Base-by-base conservation (phyloP, 2,888 invertebrate species). In the Luffia ferchaultella region DNA sequence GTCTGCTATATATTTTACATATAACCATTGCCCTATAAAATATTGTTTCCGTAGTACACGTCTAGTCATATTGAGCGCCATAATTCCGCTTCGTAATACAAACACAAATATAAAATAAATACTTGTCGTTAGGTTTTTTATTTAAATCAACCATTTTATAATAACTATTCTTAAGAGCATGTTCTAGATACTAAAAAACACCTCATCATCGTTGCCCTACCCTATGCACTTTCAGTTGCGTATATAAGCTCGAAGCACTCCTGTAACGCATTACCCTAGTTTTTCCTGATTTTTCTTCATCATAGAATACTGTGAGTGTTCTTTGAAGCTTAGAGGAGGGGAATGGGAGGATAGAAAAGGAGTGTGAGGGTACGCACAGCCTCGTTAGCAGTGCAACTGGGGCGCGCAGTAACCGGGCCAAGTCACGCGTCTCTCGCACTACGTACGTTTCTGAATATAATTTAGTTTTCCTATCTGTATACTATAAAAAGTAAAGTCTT, bases 321-420 rank as follows among this genome's bases (percentile, higher is more conserved):
- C 30, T 30, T 30, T 30, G 42, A 43, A 20, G 16, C n/a, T 42
- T 42, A 42, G 16, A 42, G 3, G n/a, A n/a, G 43, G 43, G 43
- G 43, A 5, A 42, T 16, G 3, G 43, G 43, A 16, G 18, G 18
- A 18, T 16, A 18, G 16, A 17, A n/a, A 18, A 18, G 16, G n/a
- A 7, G 45, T 18, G n/a, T 18, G 18, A 16, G 18, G 17, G n/a
- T n/a, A 42, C 19, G 19, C 20, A 42, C 49, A 20, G 44, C 16
- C 48, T 49, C 49, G 20, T 42, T 42, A 42, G 16, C 43, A 3
- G 16, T 49, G 49, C 49, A 49, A 49, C 49, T 49, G 20, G 49
- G 49, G 49, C 49, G 40, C n/a, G 19, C 19, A 7, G 42, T 15
- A 47, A 5, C 43, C 43, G 16, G 43, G 43, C 16, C 43, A 42